Percentiles rank a stretch among this genome's conserved stretches.
Evolutionary conservation across 30 jellyfish, hydroid and myxozoan species (phyloP).

Genomic region (Pseudorhiza aurosa): DNA sequence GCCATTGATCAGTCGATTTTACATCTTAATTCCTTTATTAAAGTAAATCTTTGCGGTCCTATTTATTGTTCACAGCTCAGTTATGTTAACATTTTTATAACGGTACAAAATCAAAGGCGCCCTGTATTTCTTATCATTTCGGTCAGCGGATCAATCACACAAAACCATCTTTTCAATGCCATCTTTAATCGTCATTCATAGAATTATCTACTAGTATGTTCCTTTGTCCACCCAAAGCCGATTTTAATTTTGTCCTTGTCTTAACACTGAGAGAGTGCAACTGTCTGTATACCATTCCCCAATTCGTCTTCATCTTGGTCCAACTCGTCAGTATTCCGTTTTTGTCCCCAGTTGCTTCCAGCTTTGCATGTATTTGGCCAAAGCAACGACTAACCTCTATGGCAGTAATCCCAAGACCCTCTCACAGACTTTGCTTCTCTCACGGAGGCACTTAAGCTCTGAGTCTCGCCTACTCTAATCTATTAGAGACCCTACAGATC

Average conservation of each 20-base stretch:
- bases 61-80: constrained; percentile 40
- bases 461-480: no score
- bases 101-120: constrained; percentile 57
- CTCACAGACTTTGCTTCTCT: no score
- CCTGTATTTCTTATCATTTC: constrained; percentile 38
- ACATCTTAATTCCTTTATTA: constrained; percentile 7
- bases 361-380: no score
- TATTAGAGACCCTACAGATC: no score
- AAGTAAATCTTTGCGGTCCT: constrained; percentile 54
- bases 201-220: constrained; percentile 1
- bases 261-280: neutral
- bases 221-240: neutral
- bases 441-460: no score
- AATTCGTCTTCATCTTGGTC: neutral
- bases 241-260: neutral
- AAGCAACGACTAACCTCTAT: no score
- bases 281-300: neutral
- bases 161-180: constrained; percentile 12
- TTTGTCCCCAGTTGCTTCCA: no score
- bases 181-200: constrained; percentile 2
- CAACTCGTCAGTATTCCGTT: no score
- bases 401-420: no score
- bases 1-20: constrained; percentile 18
- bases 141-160: constrained; percentile 34
- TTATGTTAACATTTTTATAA: constrained; percentile 32